These are phyloP conservation scores for Noturus placidus DNA, from an alignment of 2,113 vertebrate species.

Conservation along the genomic window DNA sequence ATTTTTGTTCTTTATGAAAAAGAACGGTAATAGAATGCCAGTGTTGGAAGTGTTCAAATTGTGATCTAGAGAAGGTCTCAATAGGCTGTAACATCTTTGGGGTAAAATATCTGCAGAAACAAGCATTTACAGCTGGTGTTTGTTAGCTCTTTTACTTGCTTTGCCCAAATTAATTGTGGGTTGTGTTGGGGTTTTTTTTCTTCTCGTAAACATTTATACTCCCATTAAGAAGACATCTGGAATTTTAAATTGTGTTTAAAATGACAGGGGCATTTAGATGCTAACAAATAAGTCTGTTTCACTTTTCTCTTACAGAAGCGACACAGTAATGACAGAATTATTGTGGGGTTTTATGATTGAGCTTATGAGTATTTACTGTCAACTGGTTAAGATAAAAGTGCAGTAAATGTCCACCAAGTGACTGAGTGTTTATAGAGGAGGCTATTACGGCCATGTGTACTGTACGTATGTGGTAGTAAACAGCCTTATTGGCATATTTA, in stretches of 20 bases:
- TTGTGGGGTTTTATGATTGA: constrained; percentile 38
- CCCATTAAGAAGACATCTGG: constrained; percentile 58
- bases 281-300: constrained; percentile 10
- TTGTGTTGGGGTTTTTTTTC: not conserved
- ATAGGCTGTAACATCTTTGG: not conserved
- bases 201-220: constrained; percentile 51
- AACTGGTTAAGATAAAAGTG: constrained; percentile 50
- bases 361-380: constrained; percentile 50
- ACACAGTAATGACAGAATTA: constrained; percentile 47
- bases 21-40: not conserved
- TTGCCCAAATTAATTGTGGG: constrained; percentile 39
- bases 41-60: not conserved
- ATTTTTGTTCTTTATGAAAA: not conserved
- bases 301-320: constrained; percentile 21
- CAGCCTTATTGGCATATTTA: constrained; percentile 38
- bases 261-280: constrained; percentile 29
- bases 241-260: constrained; percentile 45
- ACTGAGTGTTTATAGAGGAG: constrained; percentile 42
- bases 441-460: constrained; percentile 29
- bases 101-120: not conserved
- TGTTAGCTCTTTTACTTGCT: constrained; percentile 25
- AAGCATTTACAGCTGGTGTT: constrained; percentile 17
- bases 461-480: constrained; percentile 36
- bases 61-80: not conserved
- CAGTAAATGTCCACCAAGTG: constrained; percentile 36